Percentiles rank a stretch among this genome's conserved stretches.
These are phyloP conservation scores for Xenopus petersii DNA, from an alignment of 2,797 vertebrate species.

Conservation along the genomic window DNA sequence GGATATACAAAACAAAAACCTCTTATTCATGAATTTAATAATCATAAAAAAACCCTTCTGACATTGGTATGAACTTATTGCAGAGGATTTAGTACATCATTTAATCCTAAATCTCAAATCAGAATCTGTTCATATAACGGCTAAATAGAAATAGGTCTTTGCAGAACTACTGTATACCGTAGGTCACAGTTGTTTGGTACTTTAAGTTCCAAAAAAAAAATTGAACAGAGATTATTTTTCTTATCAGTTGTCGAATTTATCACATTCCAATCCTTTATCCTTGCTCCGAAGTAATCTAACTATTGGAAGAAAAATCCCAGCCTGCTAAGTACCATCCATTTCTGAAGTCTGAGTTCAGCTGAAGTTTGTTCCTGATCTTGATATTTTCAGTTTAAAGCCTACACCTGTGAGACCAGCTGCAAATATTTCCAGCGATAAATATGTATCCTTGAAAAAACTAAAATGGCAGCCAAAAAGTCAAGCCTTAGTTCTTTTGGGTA, in stretches of 20 bases:
- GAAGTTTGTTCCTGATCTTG: not conserved
- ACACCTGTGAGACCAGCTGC: slow-evolving; percentile 34
- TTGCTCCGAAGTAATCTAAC: not conserved
- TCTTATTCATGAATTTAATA: too few species aligned
- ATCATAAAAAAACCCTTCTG: too few species aligned
- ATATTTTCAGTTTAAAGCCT: slow-evolving; percentile 8
- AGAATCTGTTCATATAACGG: too few species aligned
- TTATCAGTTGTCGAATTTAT: not conserved
- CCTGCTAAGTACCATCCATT: not conserved
- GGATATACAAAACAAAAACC: too few species aligned
- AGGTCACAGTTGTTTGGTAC: too few species aligned
- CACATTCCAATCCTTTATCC: not conserved
- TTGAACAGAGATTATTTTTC: too few species aligned
- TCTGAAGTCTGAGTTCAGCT: not conserved
- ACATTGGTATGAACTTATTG: too few species aligned
- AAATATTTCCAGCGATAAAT: slow-evolving; percentile 21
- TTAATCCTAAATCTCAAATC: too few species aligned
- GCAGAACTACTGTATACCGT: too few species aligned
- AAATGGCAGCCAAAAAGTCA: slow-evolving; percentile 6
- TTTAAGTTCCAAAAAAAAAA: too few species aligned
- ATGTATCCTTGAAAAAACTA: slow-evolving; percentile 1
- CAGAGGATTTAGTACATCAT: too few species aligned
- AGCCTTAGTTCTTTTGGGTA: slow-evolving; percentile 4
- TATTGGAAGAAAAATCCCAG: not conserved
- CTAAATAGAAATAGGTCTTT: too few species aligned